These are phyloP conservation scores for Anniella stebbinsi DNA, from an alignment of 2,797 vertebrate species.

Conservation along the genomic window DNA sequence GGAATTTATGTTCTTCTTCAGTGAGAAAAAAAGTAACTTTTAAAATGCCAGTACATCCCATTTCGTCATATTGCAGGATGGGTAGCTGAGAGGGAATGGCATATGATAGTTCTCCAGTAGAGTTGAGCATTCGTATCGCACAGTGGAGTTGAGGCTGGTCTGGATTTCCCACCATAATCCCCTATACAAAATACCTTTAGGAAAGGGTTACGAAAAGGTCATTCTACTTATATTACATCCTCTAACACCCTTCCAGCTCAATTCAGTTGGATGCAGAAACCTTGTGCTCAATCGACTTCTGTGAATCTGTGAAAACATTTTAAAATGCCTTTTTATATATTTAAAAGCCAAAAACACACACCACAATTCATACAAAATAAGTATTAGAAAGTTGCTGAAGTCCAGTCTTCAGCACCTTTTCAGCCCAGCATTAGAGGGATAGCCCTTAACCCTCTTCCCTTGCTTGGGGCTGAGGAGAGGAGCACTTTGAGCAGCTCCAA, in stretches of 20 bases:
- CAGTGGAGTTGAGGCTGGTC: not conserved
- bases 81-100: not conserved
- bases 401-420: not conserved
- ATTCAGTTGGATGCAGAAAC: not conserved
- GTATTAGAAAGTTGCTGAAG: not conserved
- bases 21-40: not conserved
- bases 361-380: not conserved
- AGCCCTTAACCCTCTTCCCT: not conserved
- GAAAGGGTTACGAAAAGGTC: not conserved
- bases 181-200: not conserved
- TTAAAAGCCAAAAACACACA: not conserved
- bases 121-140: not conserved
- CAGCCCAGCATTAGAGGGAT: not conserved
- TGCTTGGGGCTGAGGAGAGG: not conserved
- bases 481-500: not conserved
- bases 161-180: not conserved
- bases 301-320: not conserved
- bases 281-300: not conserved
- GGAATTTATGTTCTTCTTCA: not conserved
- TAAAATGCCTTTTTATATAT: too few species aligned
- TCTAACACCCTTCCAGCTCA: not conserved
- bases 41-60: not conserved
- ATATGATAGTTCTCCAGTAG: not conserved
- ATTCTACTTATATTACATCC: not conserved
- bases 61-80: not conserved